A percentile compares a stretch with the other conserved stretches of the same genome.
Evolutionary conservation across 2,888 invertebrate genomes (phyloP).

Genomic region (Maniola hyperantus): DNA sequence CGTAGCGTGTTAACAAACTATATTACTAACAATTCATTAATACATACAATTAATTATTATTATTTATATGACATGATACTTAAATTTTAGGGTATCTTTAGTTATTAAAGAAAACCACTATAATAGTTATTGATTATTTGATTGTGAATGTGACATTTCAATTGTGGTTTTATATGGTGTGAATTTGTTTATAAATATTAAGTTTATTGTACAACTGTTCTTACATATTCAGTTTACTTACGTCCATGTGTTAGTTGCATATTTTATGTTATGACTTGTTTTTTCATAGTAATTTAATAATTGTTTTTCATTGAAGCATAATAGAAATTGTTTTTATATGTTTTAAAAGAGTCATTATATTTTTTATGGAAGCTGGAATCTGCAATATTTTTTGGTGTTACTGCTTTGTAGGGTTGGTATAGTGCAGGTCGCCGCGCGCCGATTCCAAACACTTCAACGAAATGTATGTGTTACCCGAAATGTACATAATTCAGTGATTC

Average conservation of each 20-base stretch:
- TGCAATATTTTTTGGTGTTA: constrained; percentile 71
- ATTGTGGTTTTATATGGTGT: constrained; percentile 76
- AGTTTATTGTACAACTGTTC: constrained; percentile 64
- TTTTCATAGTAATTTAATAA: constrained; percentile 77
- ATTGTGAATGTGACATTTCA: constrained; percentile 35
- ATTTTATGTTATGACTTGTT: constrained; percentile 79
- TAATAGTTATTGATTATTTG: constrained; percentile 26
- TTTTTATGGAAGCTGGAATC: constrained; percentile 67
- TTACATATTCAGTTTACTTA: constrained; percentile 75
- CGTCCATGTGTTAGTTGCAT: constrained; percentile 81
- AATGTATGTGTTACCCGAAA: too few species aligned
- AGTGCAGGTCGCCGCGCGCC: not conserved
- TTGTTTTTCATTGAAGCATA: constrained; percentile 69
- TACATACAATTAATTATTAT: constrained; percentile 11
- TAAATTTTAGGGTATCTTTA: constrained; percentile 34
- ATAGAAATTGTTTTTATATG: constrained; percentile 60
- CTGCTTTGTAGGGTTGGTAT: constrained; percentile 19
- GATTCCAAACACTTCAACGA: not conserved
- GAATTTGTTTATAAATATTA: constrained; percentile 59
- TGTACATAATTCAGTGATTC: too few species aligned
- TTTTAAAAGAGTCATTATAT: constrained; percentile 65
- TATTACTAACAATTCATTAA: not conserved
- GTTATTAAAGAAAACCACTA: constrained; percentile 26
- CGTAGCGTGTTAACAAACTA: not conserved
- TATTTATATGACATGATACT: constrained; percentile 39